phyloP scores from a whole-genome alignment of 2,888 invertebrate species.

The Oasisia sp. region DNA sequence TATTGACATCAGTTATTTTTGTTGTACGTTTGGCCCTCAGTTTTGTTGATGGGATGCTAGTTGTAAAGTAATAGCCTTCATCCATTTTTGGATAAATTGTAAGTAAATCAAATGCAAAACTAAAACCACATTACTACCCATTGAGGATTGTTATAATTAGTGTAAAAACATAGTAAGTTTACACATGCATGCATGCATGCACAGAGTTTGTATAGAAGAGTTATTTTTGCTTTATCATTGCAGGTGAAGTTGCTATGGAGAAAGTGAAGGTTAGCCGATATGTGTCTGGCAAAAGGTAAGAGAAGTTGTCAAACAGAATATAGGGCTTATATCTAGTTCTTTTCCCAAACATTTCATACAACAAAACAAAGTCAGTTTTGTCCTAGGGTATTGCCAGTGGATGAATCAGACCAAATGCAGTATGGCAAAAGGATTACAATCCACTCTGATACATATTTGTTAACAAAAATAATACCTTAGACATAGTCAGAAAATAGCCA shows the following conservation, averaged over 20 bases:
- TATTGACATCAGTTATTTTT: no score
- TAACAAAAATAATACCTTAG: no score
- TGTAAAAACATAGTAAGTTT: background rate
- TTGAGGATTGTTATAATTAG: background rate
- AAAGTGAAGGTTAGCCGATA: conserved; percentile 99
- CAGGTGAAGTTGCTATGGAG: conserved; percentile 97
- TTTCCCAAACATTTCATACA: conserved; percentile 19
- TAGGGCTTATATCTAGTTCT: background rate
- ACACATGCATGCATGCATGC: background rate
- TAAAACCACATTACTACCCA: background rate
- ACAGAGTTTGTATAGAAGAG: background rate
- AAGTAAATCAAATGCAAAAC: no score
- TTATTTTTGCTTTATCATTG: conserved; percentile 40
- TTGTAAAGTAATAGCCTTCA: no score
- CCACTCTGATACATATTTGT: no score
- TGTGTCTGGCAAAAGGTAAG: conserved; percentile 91
- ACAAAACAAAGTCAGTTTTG: background rate
- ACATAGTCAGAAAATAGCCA: no score
- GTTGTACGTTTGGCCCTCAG: no score
- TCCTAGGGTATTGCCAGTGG: background rate
- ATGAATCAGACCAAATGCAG: no score
- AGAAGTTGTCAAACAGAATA: conserved; percentile 22
- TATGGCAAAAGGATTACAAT: no score
- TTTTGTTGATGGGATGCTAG: no score
- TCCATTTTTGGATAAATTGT: no score